Percentiles rank a stretch among this genome's conserved stretches.
Evolutionary conservation across 2,888 invertebrate species (phyloP).

Genomic region (Amblyteles armatorius): DNA sequence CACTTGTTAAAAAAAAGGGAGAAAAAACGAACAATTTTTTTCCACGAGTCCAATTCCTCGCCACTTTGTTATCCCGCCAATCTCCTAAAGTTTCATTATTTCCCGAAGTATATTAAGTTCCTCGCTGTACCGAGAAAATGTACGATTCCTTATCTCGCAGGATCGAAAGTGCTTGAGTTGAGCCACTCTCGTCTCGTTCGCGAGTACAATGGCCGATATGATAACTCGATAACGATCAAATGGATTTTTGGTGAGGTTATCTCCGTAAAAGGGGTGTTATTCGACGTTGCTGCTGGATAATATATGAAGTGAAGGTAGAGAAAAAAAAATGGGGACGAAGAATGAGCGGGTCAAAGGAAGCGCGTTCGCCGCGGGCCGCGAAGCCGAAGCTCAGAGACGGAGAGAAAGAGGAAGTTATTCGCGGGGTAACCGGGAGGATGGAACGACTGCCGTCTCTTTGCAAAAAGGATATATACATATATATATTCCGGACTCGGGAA

Average conservation of each 20-base stretch:
- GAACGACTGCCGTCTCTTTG: neutral
- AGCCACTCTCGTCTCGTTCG: neutral
- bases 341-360: slow-evolving; percentile 75
- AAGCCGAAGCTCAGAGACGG: slow-evolving; percentile 31
- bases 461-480: slow-evolving; percentile 24
- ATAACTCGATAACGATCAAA: slow-evolving; percentile 35
- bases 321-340: slow-evolving; percentile 40
- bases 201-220: slow-evolving; percentile 36
- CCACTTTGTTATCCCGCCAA: neutral
- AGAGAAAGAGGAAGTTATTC: slow-evolving; percentile 69
- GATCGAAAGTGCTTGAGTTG: neutral
- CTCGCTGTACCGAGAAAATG: neutral
- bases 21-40: too few relatives aligned
- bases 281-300: slow-evolving; percentile 62
- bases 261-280: slow-evolving; percentile 74
- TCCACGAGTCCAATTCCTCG: too few relatives aligned
- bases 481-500: slow-evolving; percentile 25
- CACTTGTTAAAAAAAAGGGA: too few relatives aligned
- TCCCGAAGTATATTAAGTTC: neutral
- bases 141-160: slow-evolving; percentile 6
- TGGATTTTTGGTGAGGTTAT: slow-evolving; percentile 8
- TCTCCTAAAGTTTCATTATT: neutral
- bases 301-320: neutral
- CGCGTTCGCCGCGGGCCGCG: slow-evolving; percentile 47
- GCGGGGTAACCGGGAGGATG: slow-evolving; percentile 23